These are phyloP conservation scores for Coelopa pilipes DNA, from an alignment of 2,888 invertebrate genomes.

Conservation along the genomic window DNA sequence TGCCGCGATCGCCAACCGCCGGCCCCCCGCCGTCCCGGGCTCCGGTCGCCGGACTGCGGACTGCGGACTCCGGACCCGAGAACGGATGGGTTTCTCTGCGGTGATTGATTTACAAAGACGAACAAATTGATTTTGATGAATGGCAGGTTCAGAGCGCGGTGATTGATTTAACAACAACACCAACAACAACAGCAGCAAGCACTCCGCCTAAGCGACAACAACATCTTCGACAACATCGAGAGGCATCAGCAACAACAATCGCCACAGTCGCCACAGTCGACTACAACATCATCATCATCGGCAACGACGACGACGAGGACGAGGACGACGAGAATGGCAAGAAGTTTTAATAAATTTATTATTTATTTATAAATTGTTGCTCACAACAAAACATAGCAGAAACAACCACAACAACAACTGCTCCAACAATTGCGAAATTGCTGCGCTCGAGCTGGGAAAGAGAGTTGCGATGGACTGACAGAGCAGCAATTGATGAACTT, in stretches of 20 bases:
- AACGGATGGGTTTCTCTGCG: slow-evolving; percentile 16
- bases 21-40: neutral
- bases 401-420: slow-evolving; percentile 18
- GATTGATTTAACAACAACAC: slow-evolving; percentile 31
- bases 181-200: slow-evolving; percentile 26
- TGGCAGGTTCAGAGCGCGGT: slow-evolving; percentile 39
- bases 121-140: slow-evolving; percentile 50
- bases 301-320: slow-evolving; percentile 20
- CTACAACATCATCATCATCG: slow-evolving; percentile 24
- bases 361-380: slow-evolving; percentile 22
- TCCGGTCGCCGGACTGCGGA: neutral
- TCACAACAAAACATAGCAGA: neutral
- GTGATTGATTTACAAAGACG: slow-evolving; percentile 49
- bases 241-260: neutral
- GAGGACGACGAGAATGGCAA: neutral
- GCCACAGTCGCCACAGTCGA: no score
- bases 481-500: slow-evolving; percentile 40
- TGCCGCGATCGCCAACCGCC: neutral
- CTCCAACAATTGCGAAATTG: slow-evolving; percentile 16
- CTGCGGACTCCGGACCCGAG: slow-evolving; percentile 8
- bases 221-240: no score
- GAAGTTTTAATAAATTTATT: slow-evolving; percentile 35
- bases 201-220: no score
- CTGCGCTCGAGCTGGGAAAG: slow-evolving; percentile 24
- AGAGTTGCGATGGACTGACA: slow-evolving; percentile 49